Conservation (phyloP, 2,797 vertebrate species). For the Lithobates pipiens region DNA sequence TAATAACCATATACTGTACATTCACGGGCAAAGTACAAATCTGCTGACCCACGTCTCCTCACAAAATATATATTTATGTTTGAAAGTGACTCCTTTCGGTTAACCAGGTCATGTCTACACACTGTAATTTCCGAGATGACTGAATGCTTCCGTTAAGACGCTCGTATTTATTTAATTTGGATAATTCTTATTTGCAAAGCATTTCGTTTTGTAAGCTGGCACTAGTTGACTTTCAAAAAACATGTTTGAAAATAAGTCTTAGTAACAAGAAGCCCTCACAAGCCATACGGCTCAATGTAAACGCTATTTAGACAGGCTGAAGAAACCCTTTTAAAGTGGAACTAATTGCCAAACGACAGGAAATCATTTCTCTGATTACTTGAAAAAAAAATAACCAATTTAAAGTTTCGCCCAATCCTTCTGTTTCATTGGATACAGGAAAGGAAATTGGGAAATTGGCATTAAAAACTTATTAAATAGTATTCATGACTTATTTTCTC, state of each 20-base stretch:
- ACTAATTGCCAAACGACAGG: slow-evolving; percentile 1
- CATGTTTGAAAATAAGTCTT: slow-evolving; percentile 13
- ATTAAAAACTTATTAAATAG: too few relatives aligned
- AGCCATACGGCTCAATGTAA: background rate
- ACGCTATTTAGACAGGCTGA: background rate
- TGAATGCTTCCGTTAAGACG: slow-evolving; percentile 21
- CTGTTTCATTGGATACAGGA: too few relatives aligned
- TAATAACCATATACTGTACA: background rate
- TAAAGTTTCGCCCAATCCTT: background rate
- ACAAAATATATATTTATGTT: slow-evolving; percentile 4
- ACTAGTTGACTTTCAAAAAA: slow-evolving; percentile 9
- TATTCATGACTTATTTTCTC: too few relatives aligned
- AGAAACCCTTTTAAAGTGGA: slow-evolving; percentile 8
- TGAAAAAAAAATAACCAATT: background rate
- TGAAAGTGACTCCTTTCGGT: slow-evolving; percentile 4
- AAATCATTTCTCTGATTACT: background rate
- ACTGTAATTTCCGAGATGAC: slow-evolving; percentile 10
- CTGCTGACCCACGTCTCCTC: slow-evolving; percentile 5
- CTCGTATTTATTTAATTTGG: slow-evolving; percentile 31
- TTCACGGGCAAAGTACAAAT: background rate
- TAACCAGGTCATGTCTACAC: slow-evolving; percentile 12
- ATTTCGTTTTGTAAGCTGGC: slow-evolving; percentile 17
- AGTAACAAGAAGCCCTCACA: background rate
- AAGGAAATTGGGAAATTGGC: too few relatives aligned
- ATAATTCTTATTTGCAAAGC: slow-evolving; percentile 17